Conservation (phyloP, 1,140 invertebrate species). For the Anastatus disparis region DNA sequence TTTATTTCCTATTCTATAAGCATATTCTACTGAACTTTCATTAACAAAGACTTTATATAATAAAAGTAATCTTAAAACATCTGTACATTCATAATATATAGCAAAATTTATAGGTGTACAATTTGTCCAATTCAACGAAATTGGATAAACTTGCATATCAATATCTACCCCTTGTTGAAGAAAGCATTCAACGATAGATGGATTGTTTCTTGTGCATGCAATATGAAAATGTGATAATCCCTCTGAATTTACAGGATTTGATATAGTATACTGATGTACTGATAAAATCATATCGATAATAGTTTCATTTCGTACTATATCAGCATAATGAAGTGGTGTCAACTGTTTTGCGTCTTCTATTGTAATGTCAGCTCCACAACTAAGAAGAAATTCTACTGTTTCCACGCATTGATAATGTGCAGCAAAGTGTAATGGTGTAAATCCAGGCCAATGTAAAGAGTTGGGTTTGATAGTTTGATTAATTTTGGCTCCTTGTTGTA, state of each 20-base stretch:
- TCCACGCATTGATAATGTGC: no score
- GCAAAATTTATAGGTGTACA: conserved; percentile 9
- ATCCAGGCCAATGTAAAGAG: no score
- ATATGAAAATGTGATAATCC: no score
- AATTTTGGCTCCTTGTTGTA: no score
- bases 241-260: background rate
- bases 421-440: no score
- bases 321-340: conserved; percentile 6
- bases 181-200: background rate
- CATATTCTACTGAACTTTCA: no score
- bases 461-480: no score
- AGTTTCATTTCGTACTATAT: background rate
- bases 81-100: conserved; percentile 2
- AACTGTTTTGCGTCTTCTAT: background rate
- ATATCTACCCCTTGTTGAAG: background rate
- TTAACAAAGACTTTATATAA: no score
- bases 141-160: background rate
- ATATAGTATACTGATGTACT: background rate
- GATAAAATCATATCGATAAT: conserved; percentile 6
- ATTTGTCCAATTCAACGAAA: background rate
- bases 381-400: no score
- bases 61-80: background rate
- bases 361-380: conserved; percentile 1
- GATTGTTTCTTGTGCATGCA: conserved; percentile 9
- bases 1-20: no score